Evolutionary conservation across 1,140 invertebrate species (phyloP), one percentile per base, ranked within the genome.

Genomic region (Drosophila repletoides): DNA sequence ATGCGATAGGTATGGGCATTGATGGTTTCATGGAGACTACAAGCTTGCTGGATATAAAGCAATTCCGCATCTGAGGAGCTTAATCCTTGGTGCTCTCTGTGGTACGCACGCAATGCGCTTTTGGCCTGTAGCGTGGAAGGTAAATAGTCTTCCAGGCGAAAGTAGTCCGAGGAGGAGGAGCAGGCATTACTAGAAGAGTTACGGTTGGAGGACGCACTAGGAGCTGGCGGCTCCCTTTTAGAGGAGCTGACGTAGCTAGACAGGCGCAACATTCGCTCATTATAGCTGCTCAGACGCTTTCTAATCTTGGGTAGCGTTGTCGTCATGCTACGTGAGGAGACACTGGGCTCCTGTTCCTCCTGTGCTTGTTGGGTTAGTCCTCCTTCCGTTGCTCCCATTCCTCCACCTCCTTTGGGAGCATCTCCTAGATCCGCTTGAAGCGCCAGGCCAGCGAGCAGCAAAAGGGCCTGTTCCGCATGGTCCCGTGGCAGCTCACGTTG

Each of bases 1-100:
- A 98, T 93, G 33, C 95, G 93, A 90, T 97, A 98, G 43, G 98
- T 93, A 91, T 98, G 98, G 29, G 97, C 94, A 91, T 98, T 98
- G 77, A 97, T 94, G 76, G 96, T 96, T 73, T 96, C 95, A 66
- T 97, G 95, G 43, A 95, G 91, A 46, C 94, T 92, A 76, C 96
- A 96, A 33, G 97, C 95, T 91, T 98, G 97, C 69, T 95, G 93
- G 77, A 98, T 97, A 90, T 96, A 98, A 67, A 95, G 93, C 15
- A 94, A 91, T 87, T 98, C 94, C 14, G 97, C 96, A 86, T 97
- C 95, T 45, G 92, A 92, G 61, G 93, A 92, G 5, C 94, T 93
- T 64, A 97, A 90, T 12, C 95, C 95, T 40, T 93, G 92, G 90
- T 97, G 95, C 88, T 97, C 95, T 29, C 92, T 83, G 88, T 92